Evolutionary conservation across 1,140 invertebrate species (phyloP).

Genomic region (Ephestia elutella): DNA sequence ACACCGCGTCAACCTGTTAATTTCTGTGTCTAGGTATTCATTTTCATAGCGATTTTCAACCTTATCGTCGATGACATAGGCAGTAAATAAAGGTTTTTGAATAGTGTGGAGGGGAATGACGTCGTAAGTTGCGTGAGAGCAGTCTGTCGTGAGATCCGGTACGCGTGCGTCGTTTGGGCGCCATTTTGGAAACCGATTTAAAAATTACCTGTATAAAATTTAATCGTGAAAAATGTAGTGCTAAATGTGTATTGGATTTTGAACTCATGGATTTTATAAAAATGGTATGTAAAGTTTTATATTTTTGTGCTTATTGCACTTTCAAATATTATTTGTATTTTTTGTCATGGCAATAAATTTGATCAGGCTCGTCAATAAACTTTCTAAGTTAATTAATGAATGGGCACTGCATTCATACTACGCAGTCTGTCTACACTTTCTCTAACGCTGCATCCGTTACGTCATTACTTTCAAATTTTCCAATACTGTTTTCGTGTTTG

Average conservation of each 20-base stretch:
- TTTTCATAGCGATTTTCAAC: conserved; percentile 20
- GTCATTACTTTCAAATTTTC: conserved; percentile 36
- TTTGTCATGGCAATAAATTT: neutral
- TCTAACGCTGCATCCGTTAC: conserved; percentile 38
- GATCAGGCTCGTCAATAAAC: conserved; percentile 27
- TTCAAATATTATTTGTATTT: neutral
- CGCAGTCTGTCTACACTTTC: conserved; percentile 42
- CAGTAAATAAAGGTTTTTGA: conserved; percentile 5
- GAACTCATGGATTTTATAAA: conserved; percentile 1
- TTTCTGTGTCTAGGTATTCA: conserved; percentile 20
- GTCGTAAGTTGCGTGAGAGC: conserved; percentile 37
- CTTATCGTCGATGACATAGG: conserved; percentile 14
- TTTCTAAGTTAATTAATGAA: conserved; percentile 49
- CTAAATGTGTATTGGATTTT: neutral
- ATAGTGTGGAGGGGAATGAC: conserved; percentile 36
- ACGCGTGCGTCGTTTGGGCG: conserved; percentile 30
- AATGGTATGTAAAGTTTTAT: neutral
- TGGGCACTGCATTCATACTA: conserved; percentile 30
- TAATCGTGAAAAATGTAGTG: neutral
- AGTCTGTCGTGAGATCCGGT: conserved; percentile 47
- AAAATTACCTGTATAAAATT: conserved; percentile 13
- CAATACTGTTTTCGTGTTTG: conserved; percentile 7
- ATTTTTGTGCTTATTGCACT: neutral
- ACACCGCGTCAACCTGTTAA: conserved; percentile 41
- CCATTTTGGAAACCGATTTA: conserved; percentile 25